These are phyloP conservation scores for Python bivittatus DNA, from an alignment of 2,113 vertebrate species.

Conservation along the genomic window DNA sequence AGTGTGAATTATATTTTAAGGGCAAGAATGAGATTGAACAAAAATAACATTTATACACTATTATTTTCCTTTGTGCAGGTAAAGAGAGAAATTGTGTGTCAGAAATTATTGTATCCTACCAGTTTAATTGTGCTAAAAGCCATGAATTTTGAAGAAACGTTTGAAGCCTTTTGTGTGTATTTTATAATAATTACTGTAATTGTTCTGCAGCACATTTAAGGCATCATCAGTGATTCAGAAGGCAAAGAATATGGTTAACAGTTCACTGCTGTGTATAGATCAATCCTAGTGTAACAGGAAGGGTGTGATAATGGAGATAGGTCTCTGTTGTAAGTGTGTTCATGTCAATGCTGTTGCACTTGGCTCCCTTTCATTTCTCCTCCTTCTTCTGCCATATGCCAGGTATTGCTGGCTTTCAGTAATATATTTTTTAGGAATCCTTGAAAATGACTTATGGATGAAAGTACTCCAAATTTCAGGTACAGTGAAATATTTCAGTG, in stretches of 20 bases:
- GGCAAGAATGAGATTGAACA: not conserved
- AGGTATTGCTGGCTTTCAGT: not conserved
- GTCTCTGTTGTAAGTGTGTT: not conserved
- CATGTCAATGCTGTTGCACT: not conserved
- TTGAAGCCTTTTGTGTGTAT: no score
- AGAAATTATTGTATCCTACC: not conserved
- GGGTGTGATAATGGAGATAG: not conserved
- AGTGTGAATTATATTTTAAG: not conserved
- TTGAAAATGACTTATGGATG: conserved; percentile 3
- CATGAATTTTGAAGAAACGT: not conserved
- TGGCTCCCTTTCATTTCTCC: not conserved
- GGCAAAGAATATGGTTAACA: not conserved
- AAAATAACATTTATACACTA: not conserved
- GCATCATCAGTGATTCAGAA: not conserved
- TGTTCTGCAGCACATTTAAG: conserved; percentile 5
- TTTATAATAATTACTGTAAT: not conserved
- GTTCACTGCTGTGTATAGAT: not conserved
- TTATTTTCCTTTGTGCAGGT: not conserved
- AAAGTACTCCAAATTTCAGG: not conserved
- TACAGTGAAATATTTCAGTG: not conserved
- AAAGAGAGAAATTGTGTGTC: not conserved
- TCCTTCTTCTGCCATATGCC: not conserved
- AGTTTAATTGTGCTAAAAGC: not conserved
- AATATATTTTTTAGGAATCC: conserved; percentile 7
- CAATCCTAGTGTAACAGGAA: not conserved